A percentile compares a stretch with the other conserved stretches of the same genome.
phyloP scores from a whole-genome alignment of 2,888 invertebrate genomes.

The Chrysolina oricalcia region DNA sequence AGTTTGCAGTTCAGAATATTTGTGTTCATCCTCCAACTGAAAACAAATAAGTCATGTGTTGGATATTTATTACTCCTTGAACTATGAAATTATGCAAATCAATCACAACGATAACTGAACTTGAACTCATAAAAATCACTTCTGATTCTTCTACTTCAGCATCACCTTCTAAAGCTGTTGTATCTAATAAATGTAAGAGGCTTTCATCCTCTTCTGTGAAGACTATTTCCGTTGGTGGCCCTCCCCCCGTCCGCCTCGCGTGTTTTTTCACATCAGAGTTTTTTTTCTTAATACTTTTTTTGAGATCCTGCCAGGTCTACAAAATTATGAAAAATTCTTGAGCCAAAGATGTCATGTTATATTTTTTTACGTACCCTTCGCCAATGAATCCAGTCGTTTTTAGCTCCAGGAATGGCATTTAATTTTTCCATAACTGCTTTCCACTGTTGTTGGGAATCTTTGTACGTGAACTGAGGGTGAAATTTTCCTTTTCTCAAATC shows the following conservation, averaged over 20 bases:
- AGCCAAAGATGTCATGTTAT: neutral
- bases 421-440: slow-evolving; percentile 4
- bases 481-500: slow-evolving; percentile 16
- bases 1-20: slow-evolving; percentile 4
- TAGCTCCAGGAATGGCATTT: slow-evolving; percentile 30
- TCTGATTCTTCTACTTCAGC: neutral
- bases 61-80: slow-evolving; percentile 11
- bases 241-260: slow-evolving; percentile 20
- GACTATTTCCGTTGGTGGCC: slow-evolving; percentile 1
- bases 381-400: slow-evolving; percentile 35
- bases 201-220: slow-evolving; percentile 26
- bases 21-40: slow-evolving; percentile 23
- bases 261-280: slow-evolving; percentile 11
- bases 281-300: neutral
- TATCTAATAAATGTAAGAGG: slow-evolving; percentile 13
- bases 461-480: neutral
- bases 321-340: slow-evolving; percentile 1
- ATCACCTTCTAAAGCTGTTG: slow-evolving; percentile 15
- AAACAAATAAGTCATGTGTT: neutral
- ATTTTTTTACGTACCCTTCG: slow-evolving; percentile 26
- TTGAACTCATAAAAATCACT: slow-evolving; percentile 17
- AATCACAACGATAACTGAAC: neutral
- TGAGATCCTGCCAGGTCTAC: too few relatives aligned
- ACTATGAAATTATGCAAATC: neutral
- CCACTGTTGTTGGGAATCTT: slow-evolving; percentile 25